Base-by-base conservation (phyloP, 1,140 invertebrate species). In the Zophobas morio region DNA sequence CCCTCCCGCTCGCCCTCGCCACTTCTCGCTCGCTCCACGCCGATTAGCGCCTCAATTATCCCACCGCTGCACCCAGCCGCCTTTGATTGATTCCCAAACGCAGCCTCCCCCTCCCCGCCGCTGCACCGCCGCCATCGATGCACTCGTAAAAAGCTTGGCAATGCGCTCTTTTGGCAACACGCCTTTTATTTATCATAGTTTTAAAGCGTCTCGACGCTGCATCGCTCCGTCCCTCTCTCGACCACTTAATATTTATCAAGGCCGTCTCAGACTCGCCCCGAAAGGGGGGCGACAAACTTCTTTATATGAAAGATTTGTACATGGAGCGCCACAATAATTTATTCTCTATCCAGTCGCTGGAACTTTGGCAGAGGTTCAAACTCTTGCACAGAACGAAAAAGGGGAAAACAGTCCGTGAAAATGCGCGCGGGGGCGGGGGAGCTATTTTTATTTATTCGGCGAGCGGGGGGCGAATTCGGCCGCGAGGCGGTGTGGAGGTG, bases 311-410 rank as follows among this genome's bases (percentile, higher is more conserved):
- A 40, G 60, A 66, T 66, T 66, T 42, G 60, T 66, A 66, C 60
- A 66, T 66, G 39, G 60, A 42, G 60, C 60, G 60, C 60, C 39
- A 66, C 60, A 42, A 66, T 66, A 66, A 66, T 66, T 66, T 66
- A 66, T 66, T 66, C 60, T 42, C 60, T 33, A 66, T 66, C 39
- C 60, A 73, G 54, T 73, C 34, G 71, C 49, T 51, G 47, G 51
- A 73, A 73, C 71, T 73, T 73, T 73, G 71, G 71, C 71, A 56
- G 54, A 34, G 71, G 56, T 73, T 73, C 71, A 73, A 73, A 73
- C 39, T 56, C 60, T 66, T 2, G 60, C 33, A 60, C 36, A 60
- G 56, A 34, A 57, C 20, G 57, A 63, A 63, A 63, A 63, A 42
- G 36, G 60, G 60, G 60, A 66, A 66, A 66, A 66, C 60, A 40